Percentiles rank a stretch among this genome's conserved stretches.
Evolutionary conservation across 1,140 invertebrate genomes (phyloP).

Genomic region (Centruroides vittatus): DNA sequence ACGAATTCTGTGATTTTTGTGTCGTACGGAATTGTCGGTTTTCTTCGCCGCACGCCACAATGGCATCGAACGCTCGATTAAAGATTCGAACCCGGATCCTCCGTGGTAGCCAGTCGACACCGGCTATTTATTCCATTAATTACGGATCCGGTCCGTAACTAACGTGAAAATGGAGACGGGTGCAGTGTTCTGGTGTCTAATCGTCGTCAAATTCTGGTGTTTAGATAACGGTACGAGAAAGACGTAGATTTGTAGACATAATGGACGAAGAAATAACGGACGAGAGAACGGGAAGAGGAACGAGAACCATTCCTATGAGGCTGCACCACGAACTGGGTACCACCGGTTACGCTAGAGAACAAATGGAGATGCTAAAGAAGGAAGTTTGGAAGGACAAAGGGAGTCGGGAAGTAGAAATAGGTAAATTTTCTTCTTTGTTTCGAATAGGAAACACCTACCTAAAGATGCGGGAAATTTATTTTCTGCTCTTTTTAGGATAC

Average conservation of each 20-base stretch:
- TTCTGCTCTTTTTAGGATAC: slow-evolving; percentile 12
- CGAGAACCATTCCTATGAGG: slow-evolving; percentile 30
- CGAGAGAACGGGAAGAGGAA: slow-evolving; percentile 60
- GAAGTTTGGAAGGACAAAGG: slow-evolving; percentile 19
- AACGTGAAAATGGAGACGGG: too few relatives aligned
- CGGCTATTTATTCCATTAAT: too few relatives aligned
- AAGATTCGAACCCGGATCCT: too few relatives aligned
- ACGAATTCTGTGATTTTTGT: too few relatives aligned
- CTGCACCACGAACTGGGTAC: slow-evolving; percentile 59
- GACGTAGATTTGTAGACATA: slow-evolving; percentile 78
- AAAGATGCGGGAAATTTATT: background rate
- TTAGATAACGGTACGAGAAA: slow-evolving; percentile 48
- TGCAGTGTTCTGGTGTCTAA: too few relatives aligned
- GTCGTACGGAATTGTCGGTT: too few relatives aligned
- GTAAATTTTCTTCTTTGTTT: background rate
- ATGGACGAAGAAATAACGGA: slow-evolving; percentile 95
- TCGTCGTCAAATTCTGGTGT: too few relatives aligned
- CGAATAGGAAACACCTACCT: background rate
- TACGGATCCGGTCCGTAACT: too few relatives aligned
- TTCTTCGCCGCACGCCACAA: too few relatives aligned
- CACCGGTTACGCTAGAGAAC: slow-evolving; percentile 19
- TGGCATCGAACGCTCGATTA: too few relatives aligned
- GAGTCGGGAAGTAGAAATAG: slow-evolving; percentile 14
- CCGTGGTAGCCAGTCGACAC: too few relatives aligned
- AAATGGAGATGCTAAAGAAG: slow-evolving; percentile 16